Conservation (phyloP, 2,113 vertebrate genomes). For the Chaetodon auriga region DNA sequence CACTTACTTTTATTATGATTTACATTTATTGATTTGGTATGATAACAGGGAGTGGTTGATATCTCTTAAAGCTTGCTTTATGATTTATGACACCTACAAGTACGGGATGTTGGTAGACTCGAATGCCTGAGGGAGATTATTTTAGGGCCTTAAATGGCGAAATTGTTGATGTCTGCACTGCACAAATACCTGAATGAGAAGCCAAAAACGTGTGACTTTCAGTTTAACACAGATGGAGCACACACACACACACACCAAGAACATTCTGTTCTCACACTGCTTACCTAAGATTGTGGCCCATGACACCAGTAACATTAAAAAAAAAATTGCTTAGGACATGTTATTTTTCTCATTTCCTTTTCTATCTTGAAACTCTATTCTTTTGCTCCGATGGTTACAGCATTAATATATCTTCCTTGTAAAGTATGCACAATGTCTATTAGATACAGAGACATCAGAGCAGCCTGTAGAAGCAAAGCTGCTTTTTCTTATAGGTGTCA, state of each 20-base stretch:
- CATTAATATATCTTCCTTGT: neutral
- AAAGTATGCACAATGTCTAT: neutral
- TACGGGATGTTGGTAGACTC: neutral
- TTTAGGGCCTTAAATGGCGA: constrained; percentile 48
- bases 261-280: constrained; percentile 52
- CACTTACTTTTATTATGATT: neutral
- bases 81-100: constrained; percentile 11
- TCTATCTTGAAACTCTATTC: neutral
- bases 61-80: neutral
- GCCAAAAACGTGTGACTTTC: constrained; percentile 43
- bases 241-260: constrained; percentile 26
- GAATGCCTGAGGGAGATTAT: constrained; percentile 4
- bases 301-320: constrained; percentile 34
- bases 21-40: neutral
- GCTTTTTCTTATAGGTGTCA: neutral
- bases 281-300: constrained; percentile 4
- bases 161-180: constrained; percentile 48
- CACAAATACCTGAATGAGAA: constrained; percentile 52
- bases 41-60: neutral
- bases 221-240: constrained; percentile 24
- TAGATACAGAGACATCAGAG: neutral
- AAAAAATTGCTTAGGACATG: constrained; percentile 2
- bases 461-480: neutral
- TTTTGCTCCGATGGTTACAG: neutral
- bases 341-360: constrained; percentile 9